Evolutionary conservation across 2,113 vertebrate genomes (phyloP), one percentile per base, ranked within the genome.

Genomic region (Fregetta grallaria): DNA sequence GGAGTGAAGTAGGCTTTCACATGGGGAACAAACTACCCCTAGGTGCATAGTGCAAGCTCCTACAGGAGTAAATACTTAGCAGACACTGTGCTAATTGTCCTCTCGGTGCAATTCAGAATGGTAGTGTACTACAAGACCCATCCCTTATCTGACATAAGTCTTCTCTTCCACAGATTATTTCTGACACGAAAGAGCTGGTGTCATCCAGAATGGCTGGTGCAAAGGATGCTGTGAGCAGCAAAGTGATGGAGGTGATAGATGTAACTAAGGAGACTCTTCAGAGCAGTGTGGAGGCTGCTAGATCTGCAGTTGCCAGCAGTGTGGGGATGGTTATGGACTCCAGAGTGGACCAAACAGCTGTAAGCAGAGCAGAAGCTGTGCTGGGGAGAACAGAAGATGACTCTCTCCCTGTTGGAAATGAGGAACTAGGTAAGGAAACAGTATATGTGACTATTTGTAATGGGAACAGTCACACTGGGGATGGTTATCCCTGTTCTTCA

Each of bases 351-450:
- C 99, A 99, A 97, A 96, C 93, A 34, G 97, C 98, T 91, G 97
- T 92, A 91, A 98, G 97, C 4, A 95, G 98, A 62, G 96, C 98
- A 91, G 98, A 98, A 52, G 65, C 97, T 49, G 97, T 97, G 62
- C 97, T 99, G 80, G 98, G 90, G 73, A 97, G 4, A 92, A 53
- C 98, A 98, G 93, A 93, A 97, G 98, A 98, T 36, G 97, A 98
- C 49, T 96, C 97, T 92, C 98, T 99, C 40, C 98, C 99, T 3
- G 78, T 99, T 76, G 98, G 98, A 3, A 98, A 99, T 40, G 97
- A 96, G 8, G 99, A 99, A 62, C 96, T 99, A 47, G 98, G 99
- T 99, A 92, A 99, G 98, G 18, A 85, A 70, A 42, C 1, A 0
- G 3, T 8, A 9, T 4, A 2, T 32, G 11, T 56, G 49, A 26